Base-by-base conservation (phyloP, 1,140 invertebrate species). In the Drosophila saltans region DNA sequence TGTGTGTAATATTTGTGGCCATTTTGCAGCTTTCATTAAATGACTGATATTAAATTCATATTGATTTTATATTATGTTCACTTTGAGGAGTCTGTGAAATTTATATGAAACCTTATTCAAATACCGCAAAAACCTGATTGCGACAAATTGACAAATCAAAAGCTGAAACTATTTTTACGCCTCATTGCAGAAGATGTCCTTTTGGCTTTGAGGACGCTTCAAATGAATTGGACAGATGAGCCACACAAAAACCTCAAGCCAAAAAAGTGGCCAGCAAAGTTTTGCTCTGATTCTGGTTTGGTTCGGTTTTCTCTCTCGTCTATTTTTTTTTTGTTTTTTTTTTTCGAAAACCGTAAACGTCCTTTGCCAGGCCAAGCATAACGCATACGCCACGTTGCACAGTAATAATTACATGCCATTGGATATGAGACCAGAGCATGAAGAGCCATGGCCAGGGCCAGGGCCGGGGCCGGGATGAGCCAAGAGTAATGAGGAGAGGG, bases 391-490 rank as follows among this genome's bases (percentile, higher is more conserved):
- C 68, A 88, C 83, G 77, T 83, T 88, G 84, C 83, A 89, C 83
- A 80, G 83, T 84, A 80, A 88, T 88, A 89, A 88, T 88, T 88
- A 88, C 84, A 88, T 88, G 84, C 84, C 83, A 89, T 89, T 89
- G 84, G 80, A 86, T 82, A 74, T 72, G 74, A n/a, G 11, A 16
- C 66, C 45, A 55, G 52, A 61, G 4, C 48, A 57, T 16, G 16
- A 28, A 33, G 36, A 21, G 48, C 66, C 33, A 48, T 55, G 58
- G 43, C 56, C 57, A 58, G 11, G 45, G 56, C 6, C 40, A 55
- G 28, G 40, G 45, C 10, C 36, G 28, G 28, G 40, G 45, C 10
- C 36, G 28, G 48, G 59, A 66, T 40, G 40, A 67, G 64, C 10
- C 10, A 30, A 30, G 28, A 2, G 39, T 24, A 43, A 48, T 45